A percentile compares a stretch with the other conserved stretches of the same genome.
phyloP scores from a whole-genome alignment of 2,797 vertebrate species.

The Clamator glandarius region DNA sequence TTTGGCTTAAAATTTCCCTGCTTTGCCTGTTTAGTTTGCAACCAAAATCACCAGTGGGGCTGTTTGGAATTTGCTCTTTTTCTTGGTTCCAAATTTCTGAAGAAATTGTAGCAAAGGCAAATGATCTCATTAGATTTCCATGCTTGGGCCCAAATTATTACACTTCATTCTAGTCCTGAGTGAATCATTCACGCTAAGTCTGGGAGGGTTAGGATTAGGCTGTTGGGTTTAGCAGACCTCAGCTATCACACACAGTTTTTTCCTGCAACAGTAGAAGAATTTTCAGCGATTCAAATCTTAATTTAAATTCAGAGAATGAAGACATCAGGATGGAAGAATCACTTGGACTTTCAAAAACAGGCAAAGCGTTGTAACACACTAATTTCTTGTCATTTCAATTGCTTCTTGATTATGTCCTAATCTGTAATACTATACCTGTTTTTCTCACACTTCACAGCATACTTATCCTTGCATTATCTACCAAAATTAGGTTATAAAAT shows the following conservation, averaged over 20 bases:
- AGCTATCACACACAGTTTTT: neutral
- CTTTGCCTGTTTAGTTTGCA: neutral
- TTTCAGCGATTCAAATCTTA: neutral
- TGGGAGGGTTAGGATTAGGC: neutral
- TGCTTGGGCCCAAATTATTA: neutral
- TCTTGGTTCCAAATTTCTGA: neutral
- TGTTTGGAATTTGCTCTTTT: neutral
- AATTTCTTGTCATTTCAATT: neutral
- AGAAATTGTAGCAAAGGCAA: neutral
- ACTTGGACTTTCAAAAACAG: neutral
- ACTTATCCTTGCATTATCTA: neutral
- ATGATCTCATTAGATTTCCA: neutral
- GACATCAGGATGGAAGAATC: neutral
- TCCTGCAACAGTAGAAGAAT: neutral
- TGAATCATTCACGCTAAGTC: neutral
- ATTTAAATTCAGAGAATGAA: neutral
- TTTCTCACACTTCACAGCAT: neutral
- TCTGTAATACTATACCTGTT: neutral
- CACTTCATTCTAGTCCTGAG: neutral
- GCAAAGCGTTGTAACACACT: neutral
- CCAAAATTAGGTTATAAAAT: neutral
- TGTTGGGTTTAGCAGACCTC: neutral
- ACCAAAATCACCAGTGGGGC: neutral
- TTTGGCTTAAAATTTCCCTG: neutral
- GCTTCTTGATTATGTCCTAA: neutral